phyloP scores from a whole-genome alignment of 2,797 vertebrate species.

The Pteropus rufus region DNA sequence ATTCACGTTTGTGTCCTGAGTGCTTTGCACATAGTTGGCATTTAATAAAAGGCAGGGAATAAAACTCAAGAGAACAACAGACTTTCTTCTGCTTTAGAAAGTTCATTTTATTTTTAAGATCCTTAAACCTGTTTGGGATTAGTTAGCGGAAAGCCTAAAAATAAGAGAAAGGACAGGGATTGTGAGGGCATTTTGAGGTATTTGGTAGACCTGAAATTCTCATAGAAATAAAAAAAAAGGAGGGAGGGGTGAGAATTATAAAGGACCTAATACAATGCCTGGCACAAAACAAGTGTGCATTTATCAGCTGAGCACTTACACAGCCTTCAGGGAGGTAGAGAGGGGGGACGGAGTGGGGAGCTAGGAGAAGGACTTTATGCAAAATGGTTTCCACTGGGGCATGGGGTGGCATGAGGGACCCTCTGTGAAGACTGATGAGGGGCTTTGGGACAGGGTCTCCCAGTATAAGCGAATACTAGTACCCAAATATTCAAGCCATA shows the following conservation, averaged over 20 bases:
- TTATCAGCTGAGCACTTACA: not conserved
- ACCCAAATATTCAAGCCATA: not conserved
- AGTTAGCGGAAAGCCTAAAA: not conserved
- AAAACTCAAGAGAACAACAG: not conserved
- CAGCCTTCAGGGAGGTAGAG: not conserved
- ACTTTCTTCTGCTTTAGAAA: not conserved
- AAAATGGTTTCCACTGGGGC: not conserved
- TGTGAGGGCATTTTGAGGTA: not conserved
- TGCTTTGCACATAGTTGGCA: not conserved
- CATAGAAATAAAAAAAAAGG: not conserved
- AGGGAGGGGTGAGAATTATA: not conserved
- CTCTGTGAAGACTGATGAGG: not conserved
- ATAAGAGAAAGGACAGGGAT: not conserved
- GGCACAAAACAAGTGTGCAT: not conserved
- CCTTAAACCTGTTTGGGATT: not conserved
- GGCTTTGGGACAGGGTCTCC: not conserved
- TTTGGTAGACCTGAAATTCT: not conserved
- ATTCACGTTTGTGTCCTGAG: not conserved
- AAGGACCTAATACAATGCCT: not conserved
- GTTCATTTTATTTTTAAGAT: not conserved
- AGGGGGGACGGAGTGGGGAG: too few species aligned
- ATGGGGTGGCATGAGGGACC: not conserved
- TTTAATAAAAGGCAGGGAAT: conserved; percentile 9
- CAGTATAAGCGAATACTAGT: not conserved
- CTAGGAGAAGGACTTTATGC: not conserved